Percentiles rank a stretch among this genome's conserved stretches.
phyloP scores from a whole-genome alignment of 2,888 invertebrate species.

The Chromoteleia sp. region DNA sequence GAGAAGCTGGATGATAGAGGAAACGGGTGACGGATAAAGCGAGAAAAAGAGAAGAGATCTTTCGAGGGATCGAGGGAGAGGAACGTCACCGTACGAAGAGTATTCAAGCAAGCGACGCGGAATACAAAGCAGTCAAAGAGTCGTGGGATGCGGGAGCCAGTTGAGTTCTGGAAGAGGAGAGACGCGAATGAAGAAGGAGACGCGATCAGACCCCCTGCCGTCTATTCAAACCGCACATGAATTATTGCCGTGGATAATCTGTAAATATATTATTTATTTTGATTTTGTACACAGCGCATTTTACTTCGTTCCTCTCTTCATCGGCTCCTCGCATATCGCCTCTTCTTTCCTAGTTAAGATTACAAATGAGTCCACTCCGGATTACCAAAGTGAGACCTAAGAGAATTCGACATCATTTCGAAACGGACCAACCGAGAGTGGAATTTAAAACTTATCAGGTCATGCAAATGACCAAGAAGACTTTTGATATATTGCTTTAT shows the following conservation, averaged over 20 bases:
- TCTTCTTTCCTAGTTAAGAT: constrained; percentile 64
- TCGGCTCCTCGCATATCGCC: constrained; percentile 42
- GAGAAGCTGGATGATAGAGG: constrained; percentile 66
- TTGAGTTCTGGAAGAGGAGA: constrained; percentile 51
- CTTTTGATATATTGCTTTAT: constrained; percentile 45
- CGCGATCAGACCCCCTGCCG: constrained; percentile 81
- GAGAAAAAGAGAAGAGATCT: constrained; percentile 55
- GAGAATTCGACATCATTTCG: constrained; percentile 52
- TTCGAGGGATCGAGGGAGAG: constrained; percentile 70
- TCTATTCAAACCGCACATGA: constrained; percentile 83
- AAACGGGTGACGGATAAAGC: constrained; percentile 55
- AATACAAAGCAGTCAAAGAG: constrained; percentile 82
- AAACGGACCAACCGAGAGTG: constrained; percentile 32
- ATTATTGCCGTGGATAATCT: constrained; percentile 83
- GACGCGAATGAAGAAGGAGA: constrained; percentile 52
- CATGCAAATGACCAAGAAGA: constrained; percentile 44
- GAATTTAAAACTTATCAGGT: constrained; percentile 62
- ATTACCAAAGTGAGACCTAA: constrained; percentile 56
- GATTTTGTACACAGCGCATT: constrained; percentile 81
- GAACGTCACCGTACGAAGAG: constrained; percentile 69
- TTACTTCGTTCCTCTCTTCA: constrained; percentile 72
- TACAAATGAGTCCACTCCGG: constrained; percentile 66
- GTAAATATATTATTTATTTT: constrained; percentile 84
- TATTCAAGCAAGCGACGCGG: constrained; percentile 77
- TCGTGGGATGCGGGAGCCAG: constrained; percentile 67